Evolutionary conservation across 2,888 invertebrate species (phyloP).

Genomic region (Latrodectus hesperus): DNA sequence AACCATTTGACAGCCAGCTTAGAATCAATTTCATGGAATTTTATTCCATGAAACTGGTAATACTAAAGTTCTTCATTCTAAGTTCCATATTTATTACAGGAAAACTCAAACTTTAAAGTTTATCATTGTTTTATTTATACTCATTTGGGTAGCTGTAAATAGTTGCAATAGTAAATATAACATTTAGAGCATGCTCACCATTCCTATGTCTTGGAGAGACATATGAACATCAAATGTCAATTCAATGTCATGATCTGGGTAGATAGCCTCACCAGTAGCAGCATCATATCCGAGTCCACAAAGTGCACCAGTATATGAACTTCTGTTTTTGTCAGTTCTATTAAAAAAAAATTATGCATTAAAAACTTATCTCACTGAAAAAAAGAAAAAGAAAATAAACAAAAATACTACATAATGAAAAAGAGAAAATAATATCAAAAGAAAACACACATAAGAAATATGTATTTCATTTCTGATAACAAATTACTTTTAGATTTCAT

Average conservation of each 20-base stretch:
- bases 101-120: too few relatives aligned
- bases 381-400: too few relatives aligned
- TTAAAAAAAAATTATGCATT: constrained; percentile 35
- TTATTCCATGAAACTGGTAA: too few relatives aligned
- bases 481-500: too few relatives aligned
- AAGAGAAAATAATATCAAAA: too few relatives aligned
- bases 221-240: constrained; percentile 81
- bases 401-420: too few relatives aligned
- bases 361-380: not conserved
- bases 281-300: constrained; percentile 87
- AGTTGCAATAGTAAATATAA: not conserved
- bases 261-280: constrained; percentile 79
- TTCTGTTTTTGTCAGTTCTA: constrained; percentile 79
- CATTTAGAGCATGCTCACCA: constrained; percentile 23
- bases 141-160: too few relatives aligned
- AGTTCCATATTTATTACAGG: too few relatives aligned
- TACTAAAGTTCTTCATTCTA: too few relatives aligned
- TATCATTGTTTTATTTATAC: too few relatives aligned
- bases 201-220: constrained; percentile 72
- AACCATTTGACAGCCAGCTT: not conserved
- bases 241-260: constrained; percentile 89
- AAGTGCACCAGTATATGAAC: constrained; percentile 84
- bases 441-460: too few relatives aligned
- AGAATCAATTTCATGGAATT: not conserved
- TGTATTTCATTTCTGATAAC: too few relatives aligned